phyloP scores from a whole-genome alignment of 1,140 invertebrate species.

The Drosophila pectinifera region DNA sequence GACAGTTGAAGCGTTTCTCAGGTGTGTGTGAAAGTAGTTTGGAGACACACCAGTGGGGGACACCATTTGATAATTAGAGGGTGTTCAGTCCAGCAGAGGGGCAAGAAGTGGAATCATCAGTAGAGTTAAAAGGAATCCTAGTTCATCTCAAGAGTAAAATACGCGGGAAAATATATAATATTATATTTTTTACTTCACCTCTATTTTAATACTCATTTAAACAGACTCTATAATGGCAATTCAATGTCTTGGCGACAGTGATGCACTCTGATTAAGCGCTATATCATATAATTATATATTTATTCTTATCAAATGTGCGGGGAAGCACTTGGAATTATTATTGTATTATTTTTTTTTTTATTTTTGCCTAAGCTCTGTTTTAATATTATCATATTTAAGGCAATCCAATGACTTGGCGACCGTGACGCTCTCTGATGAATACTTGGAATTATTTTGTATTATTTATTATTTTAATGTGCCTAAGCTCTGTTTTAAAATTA shows the following conservation, averaged over 20 bases:
- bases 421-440: too few relatives aligned
- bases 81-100: neutral
- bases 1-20: constrained; percentile 9
- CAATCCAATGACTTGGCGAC: neutral
- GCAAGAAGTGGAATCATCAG: too few relatives aligned
- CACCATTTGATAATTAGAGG: constrained; percentile 26
- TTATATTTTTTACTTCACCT: neutral
- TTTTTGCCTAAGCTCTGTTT: neutral
- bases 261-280: too few relatives aligned
- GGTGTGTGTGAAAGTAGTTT: constrained; percentile 7
- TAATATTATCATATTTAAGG: neutral
- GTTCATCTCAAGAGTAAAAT: neutral
- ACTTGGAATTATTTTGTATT: neutral
- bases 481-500: neutral
- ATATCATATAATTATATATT: too few relatives aligned
- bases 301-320: neutral
- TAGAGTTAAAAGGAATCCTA: neutral
- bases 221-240: too few relatives aligned
- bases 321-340: neutral
- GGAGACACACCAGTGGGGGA: neutral
- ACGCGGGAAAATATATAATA: too few relatives aligned
- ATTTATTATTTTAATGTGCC: neutral
- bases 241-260: too few relatives aligned
- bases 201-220: neutral
- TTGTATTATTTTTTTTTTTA: neutral